These are phyloP conservation scores for Scaptodrosophila latifasciaeformis DNA, from an alignment of 2,888 invertebrate species.

Conservation along the genomic window DNA sequence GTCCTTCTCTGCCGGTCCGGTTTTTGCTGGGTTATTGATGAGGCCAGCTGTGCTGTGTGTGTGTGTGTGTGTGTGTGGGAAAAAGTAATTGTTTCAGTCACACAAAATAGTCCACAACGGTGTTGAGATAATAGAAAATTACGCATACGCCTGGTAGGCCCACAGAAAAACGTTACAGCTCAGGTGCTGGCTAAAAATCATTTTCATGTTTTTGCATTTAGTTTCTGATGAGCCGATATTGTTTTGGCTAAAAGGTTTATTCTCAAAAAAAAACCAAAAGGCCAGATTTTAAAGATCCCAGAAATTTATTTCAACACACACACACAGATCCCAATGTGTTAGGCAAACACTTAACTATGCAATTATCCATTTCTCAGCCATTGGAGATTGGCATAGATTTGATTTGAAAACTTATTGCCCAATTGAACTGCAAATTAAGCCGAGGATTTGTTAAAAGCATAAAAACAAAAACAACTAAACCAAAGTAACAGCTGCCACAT, in stretches of 20 bases:
- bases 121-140: constrained; percentile 11
- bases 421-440: constrained; percentile 67
- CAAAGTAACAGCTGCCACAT: constrained; percentile 1
- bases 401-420: constrained; percentile 51
- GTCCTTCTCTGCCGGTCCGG: no score
- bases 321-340: no score
- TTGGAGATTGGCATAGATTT: constrained; percentile 20
- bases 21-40: constrained; percentile 3
- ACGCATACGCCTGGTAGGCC: constrained; percentile 33
- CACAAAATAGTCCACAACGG: not conserved
- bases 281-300: no score
- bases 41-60: constrained; percentile 12
- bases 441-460: constrained; percentile 54
- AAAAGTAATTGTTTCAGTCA: not conserved
- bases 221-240: no score
- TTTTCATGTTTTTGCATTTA: constrained; percentile 40
- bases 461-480: constrained; percentile 27
- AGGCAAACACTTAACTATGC: constrained; percentile 18
- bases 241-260: no score
- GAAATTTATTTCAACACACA: no score
- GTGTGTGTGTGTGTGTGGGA: constrained; percentile 25
- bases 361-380: constrained; percentile 41
- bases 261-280: no score
- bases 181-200: constrained; percentile 25
- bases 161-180: no score